Conservation (phyloP, 2,797 vertebrate genomes). For the Smutsia gigantea region DNA sequence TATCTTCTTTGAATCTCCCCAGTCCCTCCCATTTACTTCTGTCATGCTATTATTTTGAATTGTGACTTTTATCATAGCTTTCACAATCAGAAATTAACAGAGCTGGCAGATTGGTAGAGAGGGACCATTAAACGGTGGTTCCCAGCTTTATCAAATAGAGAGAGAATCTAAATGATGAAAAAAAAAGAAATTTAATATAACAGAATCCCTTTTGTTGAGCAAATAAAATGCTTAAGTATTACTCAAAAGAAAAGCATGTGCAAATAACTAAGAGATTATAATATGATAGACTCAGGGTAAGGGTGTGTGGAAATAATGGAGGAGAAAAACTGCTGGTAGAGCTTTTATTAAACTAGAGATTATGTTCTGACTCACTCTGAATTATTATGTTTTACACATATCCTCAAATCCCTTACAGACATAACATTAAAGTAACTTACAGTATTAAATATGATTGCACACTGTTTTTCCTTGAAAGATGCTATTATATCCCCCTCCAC, state of each 20-base stretch:
- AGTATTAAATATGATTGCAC: neutral
- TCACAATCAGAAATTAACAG: neutral
- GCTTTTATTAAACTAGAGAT: neutral
- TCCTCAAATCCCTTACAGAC: neutral
- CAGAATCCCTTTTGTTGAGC: neutral
- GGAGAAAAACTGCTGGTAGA: slow-evolving; percentile 7
- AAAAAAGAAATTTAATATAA: neutral
- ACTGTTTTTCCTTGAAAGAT: slow-evolving; percentile 33
- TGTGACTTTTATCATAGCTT: neutral
- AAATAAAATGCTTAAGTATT: neutral
- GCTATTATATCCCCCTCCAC: neutral
- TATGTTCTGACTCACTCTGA: slow-evolving; percentile 19
- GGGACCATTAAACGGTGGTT: neutral
- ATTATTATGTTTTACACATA: slow-evolving; percentile 17
- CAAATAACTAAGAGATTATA: slow-evolving; percentile 35
- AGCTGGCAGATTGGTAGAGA: neutral
- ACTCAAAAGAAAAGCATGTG: neutral
- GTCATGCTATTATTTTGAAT: neutral
- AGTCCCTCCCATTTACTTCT: neutral
- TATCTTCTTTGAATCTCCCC: neutral
- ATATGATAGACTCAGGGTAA: neutral
- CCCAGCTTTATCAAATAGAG: neutral
- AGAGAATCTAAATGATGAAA: neutral
- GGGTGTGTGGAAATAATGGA: neutral
- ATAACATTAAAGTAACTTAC: neutral